Evolutionary conservation across 2,113 vertebrate species (phyloP), one percentile per base, ranked within the genome.

Genomic region (Proterorhinus semilunaris): DNA sequence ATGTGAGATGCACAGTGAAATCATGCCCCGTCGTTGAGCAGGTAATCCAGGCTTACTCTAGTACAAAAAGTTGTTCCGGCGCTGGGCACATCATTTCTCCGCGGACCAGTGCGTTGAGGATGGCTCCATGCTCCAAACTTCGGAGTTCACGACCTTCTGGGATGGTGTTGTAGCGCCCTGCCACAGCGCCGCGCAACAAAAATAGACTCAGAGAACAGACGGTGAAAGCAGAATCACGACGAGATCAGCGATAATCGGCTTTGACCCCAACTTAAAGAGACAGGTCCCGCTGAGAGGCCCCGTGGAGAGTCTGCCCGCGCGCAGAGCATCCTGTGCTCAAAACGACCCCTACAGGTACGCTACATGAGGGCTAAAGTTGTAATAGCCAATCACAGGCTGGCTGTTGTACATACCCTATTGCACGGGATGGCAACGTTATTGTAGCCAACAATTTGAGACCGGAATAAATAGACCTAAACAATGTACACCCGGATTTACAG

Each of bases 171-270:
- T 6, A 8, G 51, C 59, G 58, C 8, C 42, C 58, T 5, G 42
- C 13, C 62, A 36, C 27, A 43, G 58, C 58, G 5, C 62, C 71
- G 73, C 68, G 53, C 69, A 71, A 69, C 76, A 64, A 52, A 87
- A 85, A 86, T 78, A 86, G 86, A 91, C 74, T 13, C 51, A 17
- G 82, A 83, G 90, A 91, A 91, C 92, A 92, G 92, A 88, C 90
- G 91, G 90, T 81, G 85, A 69, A 77, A 83, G 68, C 87, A 68
- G 86, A 91, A 91, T 93, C 92, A 94, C 93, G 91, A 82, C 92
- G 85, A 92, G 94, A 93, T 93, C 91, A 93, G 89, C 93, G 51
- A 52, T 95, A 95, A 96, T 91, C 96, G 89, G 95, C 95, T 96
- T 95, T 92, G 74, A 89, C 83, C 84, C 79, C 80, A 85, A 91